phyloP scores from a whole-genome alignment of 1,140 invertebrate species.

The Maconellicoccus hirsutus region DNA sequence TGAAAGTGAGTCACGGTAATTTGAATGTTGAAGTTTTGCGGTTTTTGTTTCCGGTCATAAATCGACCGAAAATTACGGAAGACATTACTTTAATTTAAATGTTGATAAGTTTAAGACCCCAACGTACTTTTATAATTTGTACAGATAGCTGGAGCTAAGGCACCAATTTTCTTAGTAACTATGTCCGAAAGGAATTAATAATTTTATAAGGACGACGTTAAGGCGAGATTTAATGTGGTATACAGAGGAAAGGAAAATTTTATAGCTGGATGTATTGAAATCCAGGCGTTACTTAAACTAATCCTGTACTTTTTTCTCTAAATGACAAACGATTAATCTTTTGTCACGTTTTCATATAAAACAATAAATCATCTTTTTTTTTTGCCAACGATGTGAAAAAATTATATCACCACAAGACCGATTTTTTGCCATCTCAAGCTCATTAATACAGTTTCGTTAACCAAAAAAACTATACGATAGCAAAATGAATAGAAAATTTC shows the following conservation, averaged over 20 bases:
- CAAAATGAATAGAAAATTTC: no score
- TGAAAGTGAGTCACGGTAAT: no score
- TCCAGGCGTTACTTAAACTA: not conserved
- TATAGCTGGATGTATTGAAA: not conserved
- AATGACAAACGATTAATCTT: slow-evolving; percentile 5
- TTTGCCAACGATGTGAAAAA: not conserved
- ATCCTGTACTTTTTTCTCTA: not conserved
- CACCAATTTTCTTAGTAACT: no score
- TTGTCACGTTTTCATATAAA: not conserved
- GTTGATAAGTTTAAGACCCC: no score
- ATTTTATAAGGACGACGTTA: not conserved
- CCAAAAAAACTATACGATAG: not conserved
- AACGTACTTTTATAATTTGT: no score
- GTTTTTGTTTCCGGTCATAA: no score
- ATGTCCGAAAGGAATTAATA: not conserved
- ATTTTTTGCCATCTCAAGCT: not conserved
- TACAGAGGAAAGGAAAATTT: not conserved
- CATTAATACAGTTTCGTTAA: not conserved
- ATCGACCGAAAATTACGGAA: no score
- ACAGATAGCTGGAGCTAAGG: no score
- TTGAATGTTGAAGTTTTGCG: no score
- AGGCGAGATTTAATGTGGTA: no score
- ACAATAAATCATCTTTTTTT: not conserved
- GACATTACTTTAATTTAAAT: no score
- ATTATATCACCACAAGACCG: not conserved